phyloP scores from a whole-genome alignment of 1,140 invertebrate species.

The Cydia pomonella region DNA sequence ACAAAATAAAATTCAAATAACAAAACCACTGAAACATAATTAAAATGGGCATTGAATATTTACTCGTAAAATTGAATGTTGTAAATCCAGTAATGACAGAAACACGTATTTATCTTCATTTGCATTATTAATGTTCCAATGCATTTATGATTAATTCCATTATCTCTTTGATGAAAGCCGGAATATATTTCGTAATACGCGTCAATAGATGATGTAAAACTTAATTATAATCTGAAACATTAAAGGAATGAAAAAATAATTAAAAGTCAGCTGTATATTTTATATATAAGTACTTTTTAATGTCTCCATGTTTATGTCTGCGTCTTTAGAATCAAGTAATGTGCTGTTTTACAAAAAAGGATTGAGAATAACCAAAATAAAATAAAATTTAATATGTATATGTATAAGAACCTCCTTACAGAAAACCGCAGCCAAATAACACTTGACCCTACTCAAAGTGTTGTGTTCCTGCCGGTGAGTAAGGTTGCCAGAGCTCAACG shows the following conservation, averaged over 20 bases:
- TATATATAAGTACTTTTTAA: too few species aligned
- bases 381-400: too few species aligned
- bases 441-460: too few species aligned
- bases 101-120: neutral
- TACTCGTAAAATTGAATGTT: neutral
- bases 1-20: neutral
- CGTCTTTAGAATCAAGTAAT: too few species aligned
- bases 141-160: slow-evolving; percentile 16
- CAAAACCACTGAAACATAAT: neutral
- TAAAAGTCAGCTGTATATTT: too few species aligned
- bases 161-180: neutral
- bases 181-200: neutral
- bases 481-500: too few species aligned
- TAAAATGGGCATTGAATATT: neutral
- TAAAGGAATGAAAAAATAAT: neutral
- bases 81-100: neutral
- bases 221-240: neutral
- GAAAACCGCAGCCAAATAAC: too few species aligned
- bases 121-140: neutral
- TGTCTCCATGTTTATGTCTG: too few species aligned
- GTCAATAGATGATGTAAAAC: neutral
- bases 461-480: too few species aligned
- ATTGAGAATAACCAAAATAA: too few species aligned
- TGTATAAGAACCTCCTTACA: too few species aligned
- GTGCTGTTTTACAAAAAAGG: too few species aligned